Percentiles rank a stretch among this genome's conserved stretches.
Conservation (phyloP, 37 sponge, comb jelly and placozoan genomes). For the Mnemiopsis leidyi region DNA sequence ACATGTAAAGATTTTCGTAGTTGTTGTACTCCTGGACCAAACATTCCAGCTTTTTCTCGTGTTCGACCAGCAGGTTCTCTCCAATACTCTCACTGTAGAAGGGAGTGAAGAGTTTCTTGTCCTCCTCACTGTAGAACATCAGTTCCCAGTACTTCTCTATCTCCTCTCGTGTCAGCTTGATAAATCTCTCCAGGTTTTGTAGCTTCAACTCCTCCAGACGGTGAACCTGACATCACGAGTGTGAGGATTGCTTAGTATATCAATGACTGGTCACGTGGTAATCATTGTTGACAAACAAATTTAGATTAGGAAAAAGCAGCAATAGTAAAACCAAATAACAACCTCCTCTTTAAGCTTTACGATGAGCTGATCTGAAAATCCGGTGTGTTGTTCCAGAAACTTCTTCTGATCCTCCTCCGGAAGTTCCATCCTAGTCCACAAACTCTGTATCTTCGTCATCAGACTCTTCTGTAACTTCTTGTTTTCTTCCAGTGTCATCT, state of each 20-base stretch:
- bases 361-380: constrained; percentile 60
- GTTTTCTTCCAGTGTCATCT: constrained; percentile 46
- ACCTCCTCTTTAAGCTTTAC: constrained; percentile 62
- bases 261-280: too few species aligned
- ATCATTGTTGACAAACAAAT: too few species aligned
- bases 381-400: constrained; percentile 68
- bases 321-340: too few species aligned
- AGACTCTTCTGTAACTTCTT: background rate
- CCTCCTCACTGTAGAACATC: constrained; percentile 73
- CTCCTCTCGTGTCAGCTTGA: constrained; percentile 73
- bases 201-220: constrained; percentile 75
- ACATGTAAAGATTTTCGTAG: constrained; percentile 42
- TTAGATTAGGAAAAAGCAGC: too few species aligned
- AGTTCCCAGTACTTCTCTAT: constrained; percentile 79
- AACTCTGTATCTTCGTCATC: constrained; percentile 32
- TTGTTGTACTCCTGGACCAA: constrained; percentile 1
- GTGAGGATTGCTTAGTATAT: too few species aligned
- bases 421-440: constrained; percentile 80
- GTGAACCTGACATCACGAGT: constrained; percentile 64
- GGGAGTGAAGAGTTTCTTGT: constrained; percentile 74
- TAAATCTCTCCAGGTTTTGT: constrained; percentile 73
- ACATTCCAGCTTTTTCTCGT: constrained; percentile 11
- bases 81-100: constrained; percentile 65
- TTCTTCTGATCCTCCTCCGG: constrained; percentile 66
- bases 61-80: constrained; percentile 47